phyloP scores from a whole-genome alignment of 2,113 vertebrate genomes.

The Archilochus colubris region DNA sequence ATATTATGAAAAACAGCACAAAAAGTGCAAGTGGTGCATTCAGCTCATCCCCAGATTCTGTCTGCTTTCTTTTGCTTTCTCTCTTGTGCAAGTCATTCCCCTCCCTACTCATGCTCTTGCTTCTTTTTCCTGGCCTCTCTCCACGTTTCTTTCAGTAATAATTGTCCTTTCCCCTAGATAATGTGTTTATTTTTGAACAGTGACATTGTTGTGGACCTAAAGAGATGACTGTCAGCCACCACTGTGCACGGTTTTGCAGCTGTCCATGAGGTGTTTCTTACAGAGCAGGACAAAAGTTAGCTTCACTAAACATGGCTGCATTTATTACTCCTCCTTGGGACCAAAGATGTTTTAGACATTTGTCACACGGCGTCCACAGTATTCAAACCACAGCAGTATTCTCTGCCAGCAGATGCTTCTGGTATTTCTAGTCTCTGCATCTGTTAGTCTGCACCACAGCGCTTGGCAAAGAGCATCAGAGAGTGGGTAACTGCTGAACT shows the following conservation, averaged over 20 bases:
- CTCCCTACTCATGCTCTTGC: background rate
- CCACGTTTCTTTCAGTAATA: background rate
- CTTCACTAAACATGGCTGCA: background rate
- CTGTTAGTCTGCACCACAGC: no score
- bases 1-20: background rate
- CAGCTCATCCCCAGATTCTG: background rate
- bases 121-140: background rate
- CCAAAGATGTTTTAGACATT: background rate
- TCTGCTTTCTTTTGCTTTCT: background rate
- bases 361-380: background rate
- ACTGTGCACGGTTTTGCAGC: background rate
- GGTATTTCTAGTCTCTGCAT: background rate
- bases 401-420: background rate
- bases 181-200: background rate
- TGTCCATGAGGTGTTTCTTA: background rate
- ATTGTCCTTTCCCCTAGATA: background rate
- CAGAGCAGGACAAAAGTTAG: background rate
- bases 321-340: background rate
- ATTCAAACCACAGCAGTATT: rapidly evolving
- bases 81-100: background rate
- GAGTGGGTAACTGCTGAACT: background rate
- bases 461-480: background rate
- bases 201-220: background rate
- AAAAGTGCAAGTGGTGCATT: background rate
- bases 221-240: background rate